Conservation (phyloP, 2,797 vertebrate genomes). For the Channallabes apus region DNA sequence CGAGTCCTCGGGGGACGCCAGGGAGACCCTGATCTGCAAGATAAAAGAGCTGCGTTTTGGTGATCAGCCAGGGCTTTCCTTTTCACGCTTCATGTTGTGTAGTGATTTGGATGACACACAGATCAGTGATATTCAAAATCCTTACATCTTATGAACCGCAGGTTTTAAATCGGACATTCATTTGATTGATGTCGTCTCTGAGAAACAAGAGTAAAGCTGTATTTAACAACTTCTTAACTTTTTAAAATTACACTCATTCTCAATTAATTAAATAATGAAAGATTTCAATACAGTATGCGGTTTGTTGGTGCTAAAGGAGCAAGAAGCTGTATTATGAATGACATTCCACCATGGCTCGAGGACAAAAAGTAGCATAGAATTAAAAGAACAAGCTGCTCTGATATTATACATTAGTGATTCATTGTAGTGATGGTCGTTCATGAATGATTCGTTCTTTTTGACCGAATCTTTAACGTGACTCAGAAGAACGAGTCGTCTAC, state of each 20-base stretch:
- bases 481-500: too few relatives aligned
- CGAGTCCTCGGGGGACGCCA: neutral
- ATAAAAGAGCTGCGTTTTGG: neutral
- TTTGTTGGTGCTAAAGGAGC: neutral
- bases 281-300: neutral
- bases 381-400: neutral
- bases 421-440: too few relatives aligned
- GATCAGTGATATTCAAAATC: neutral
- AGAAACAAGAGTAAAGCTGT: too few relatives aligned
- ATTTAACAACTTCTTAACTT: neutral
- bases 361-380: neutral
- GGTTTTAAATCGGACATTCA: neutral
- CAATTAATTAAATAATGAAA: too few relatives aligned
- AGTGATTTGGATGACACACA: neutral
- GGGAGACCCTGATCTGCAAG: neutral
- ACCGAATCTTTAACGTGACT: too few relatives aligned
- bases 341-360: conserved; percentile 5
- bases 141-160: neutral
- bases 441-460: too few relatives aligned
- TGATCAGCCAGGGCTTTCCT: neutral
- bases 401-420: conserved; percentile 33
- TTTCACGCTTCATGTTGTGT: neutral
- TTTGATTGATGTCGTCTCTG: neutral
- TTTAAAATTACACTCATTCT: neutral
- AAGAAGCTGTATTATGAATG: conserved; percentile 11